Evolutionary conservation across 1,140 invertebrate genomes (phyloP).

Genomic region (Cyclina sinensis): DNA sequence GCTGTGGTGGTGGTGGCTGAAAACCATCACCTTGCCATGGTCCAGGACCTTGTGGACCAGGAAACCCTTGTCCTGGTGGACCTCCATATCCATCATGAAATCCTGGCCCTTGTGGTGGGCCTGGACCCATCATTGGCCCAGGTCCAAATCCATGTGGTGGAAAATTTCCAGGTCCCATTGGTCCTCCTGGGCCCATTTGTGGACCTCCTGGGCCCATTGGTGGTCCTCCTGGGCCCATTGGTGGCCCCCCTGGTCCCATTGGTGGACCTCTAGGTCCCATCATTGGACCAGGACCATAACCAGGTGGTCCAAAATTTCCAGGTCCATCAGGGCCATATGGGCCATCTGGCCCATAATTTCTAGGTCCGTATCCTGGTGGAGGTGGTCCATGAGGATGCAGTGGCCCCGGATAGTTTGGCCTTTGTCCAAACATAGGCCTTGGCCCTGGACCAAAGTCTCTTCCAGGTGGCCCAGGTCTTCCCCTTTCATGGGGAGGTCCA

Average conservation of each 20-base stretch:
- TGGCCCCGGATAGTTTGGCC: slow-evolving; percentile 31
- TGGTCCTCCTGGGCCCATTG: slow-evolving; percentile 32
- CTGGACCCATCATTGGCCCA: slow-evolving; percentile 16
- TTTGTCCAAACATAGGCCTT: slow-evolving; percentile 19
- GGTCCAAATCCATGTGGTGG: not conserved
- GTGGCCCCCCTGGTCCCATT: slow-evolving; percentile 33
- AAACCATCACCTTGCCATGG: not conserved
- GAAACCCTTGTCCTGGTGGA: slow-evolving; percentile 16
- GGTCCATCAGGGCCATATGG: slow-evolving; percentile 9
- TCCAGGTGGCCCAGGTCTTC: slow-evolving; percentile 33
- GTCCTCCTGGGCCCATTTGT: slow-evolving; percentile 15
- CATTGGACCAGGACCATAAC: slow-evolving; percentile 39
- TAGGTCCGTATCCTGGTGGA: not conserved
- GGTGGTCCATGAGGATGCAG: slow-evolving; percentile 17
- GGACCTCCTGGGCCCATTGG: slow-evolving; percentile 24
- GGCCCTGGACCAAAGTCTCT: slow-evolving; percentile 38
- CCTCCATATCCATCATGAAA: not conserved
- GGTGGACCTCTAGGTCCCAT: not conserved
- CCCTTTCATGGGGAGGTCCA: slow-evolving; percentile 17
- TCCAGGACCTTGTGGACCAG: slow-evolving; percentile 38
- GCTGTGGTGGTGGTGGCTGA: not conserved
- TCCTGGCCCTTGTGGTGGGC: slow-evolving; percentile 27
- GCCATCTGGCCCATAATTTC: not conserved
- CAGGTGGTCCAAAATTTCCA: slow-evolving; percentile 1
- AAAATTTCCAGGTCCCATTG: slow-evolving; percentile 16